Evolutionary conservation across 2,113 vertebrate species (phyloP).

Genomic region (Hypanus sabinus): DNA sequence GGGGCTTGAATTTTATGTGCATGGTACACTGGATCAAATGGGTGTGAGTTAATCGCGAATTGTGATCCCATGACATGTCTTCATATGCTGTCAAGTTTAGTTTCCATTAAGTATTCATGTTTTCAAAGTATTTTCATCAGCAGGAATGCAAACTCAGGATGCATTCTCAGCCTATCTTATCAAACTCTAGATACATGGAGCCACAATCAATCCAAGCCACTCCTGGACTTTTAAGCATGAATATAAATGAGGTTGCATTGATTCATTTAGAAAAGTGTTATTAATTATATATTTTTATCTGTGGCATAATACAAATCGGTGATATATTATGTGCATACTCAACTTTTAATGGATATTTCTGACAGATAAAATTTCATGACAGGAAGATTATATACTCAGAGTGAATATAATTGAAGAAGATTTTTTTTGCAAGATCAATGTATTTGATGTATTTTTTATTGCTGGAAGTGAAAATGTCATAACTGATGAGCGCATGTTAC

Average conservation of each 20-base stretch:
- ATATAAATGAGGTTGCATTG: neutral
- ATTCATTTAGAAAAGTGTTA: slow-evolving; percentile 8
- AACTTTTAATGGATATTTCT: slow-evolving; percentile 25
- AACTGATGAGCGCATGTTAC: neutral
- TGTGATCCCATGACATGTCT: neutral
- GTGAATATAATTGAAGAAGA: slow-evolving; percentile 19
- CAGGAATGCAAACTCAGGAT: neutral
- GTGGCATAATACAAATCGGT: slow-evolving; percentile 16
- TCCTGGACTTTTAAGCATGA: neutral
- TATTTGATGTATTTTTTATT: slow-evolving; percentile 37
- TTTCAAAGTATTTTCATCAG: neutral
- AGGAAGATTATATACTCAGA: slow-evolving; percentile 27
- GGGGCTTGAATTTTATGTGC: too few relatives aligned
- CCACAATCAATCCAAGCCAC: neutral
- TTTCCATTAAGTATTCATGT: neutral
- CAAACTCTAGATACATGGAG: neutral
- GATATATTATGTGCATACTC: slow-evolving; percentile 6
- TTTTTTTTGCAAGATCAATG: slow-evolving; percentile 25
- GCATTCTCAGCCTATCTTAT: neutral
- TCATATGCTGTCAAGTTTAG: neutral
- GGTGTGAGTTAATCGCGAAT: too few relatives aligned
- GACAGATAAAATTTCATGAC: slow-evolving; percentile 34
- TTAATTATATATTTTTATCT: slow-evolving; percentile 7
- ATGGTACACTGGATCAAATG: too few relatives aligned
- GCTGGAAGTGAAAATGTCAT: slow-evolving; percentile 32